Percentiles rank a stretch among this genome's conserved stretches.
These are phyloP conservation scores for Eurytoma adleriae DNA, from an alignment of 2,888 invertebrate species.

Conservation along the genomic window DNA sequence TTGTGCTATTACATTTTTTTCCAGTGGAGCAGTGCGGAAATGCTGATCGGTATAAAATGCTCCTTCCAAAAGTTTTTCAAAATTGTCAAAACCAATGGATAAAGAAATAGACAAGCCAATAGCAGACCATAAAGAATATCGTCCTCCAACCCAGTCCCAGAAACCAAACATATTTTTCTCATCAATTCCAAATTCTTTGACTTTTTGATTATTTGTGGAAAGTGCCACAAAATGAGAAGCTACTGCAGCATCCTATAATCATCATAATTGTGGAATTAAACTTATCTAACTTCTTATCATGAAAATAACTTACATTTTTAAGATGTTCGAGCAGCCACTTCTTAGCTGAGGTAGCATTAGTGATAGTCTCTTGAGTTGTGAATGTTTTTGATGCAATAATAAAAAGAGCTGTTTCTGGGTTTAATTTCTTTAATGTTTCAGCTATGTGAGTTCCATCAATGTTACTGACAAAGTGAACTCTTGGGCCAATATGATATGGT, in stretches of 20 bases:
- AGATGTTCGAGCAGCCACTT: slow-evolving; percentile 93
- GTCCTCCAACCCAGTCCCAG: slow-evolving; percentile 99
- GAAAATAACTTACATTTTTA: slow-evolving; percentile 84
- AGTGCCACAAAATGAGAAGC: slow-evolving; percentile 99
- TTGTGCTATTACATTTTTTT: slow-evolving; percentile 88
- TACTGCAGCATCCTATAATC: slow-evolving; percentile 84
- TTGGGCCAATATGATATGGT: slow-evolving; percentile 91
- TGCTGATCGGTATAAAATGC: slow-evolving; percentile 97
- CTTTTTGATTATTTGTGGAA: slow-evolving; percentile 95
- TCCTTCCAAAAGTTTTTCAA: slow-evolving; percentile 92
- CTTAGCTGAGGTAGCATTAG: slow-evolving; percentile 99
- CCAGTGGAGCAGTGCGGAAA: slow-evolving; percentile 90
- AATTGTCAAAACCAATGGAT: slow-evolving; percentile 96
- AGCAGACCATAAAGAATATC: slow-evolving; percentile 98
- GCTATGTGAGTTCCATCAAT: slow-evolving; percentile 99
- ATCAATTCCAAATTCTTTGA: slow-evolving; percentile 98
- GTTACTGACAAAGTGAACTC: slow-evolving; percentile 97
- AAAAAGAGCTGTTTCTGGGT: slow-evolving; percentile 96
- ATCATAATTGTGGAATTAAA: slow-evolving; percentile 50
- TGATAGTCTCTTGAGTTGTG: slow-evolving; percentile 99
- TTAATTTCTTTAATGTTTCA: slow-evolving; percentile 91
- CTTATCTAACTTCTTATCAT: slow-evolving; percentile 9
- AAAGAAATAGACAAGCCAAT: slow-evolving; percentile 98
- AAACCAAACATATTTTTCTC: slow-evolving; percentile 99
- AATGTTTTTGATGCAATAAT: slow-evolving; percentile 99